Evolutionary conservation across 2,797 vertebrate genomes (phyloP), one percentile per base, ranked within the genome.

Genomic region (Crenichthys baileyi): DNA sequence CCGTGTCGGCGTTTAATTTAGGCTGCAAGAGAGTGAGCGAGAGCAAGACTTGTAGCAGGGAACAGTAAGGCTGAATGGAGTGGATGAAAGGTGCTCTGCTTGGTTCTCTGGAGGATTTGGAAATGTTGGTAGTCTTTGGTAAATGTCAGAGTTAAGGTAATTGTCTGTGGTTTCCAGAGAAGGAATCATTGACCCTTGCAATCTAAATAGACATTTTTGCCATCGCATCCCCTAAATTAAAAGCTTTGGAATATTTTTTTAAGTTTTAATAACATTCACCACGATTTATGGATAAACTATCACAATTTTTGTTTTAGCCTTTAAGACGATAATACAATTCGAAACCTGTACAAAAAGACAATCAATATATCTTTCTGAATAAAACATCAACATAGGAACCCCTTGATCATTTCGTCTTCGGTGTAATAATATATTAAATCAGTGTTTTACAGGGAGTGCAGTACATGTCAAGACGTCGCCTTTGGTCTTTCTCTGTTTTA

Each of bases 401-500:
- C 22, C 36, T 41, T 67, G 20, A 36, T 20, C 6, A 63, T 36
- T 63, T 36, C 20, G 5, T 7, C 29, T 63, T 31, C 20, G 29
- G 8, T 63, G 36, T 36, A 63, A 31, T 61, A 8, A 6, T 36
- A 9, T 20, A 36, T 8, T 63, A 15, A 31, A 26, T 29, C 12
- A 61, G 26, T 46, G 44, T 46, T 11, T 7, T 7, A 46, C 5
- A 46, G 44, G 44, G 11, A 46, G 0, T 46, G 44, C 44, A 7
- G 44, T 46, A 46, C 11, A 46, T 11, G 11, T 46, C 44, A 46
- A 46, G 44, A 46, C 11, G 2, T 46, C 11, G 8, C 44, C 44
- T 11, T 46, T 36, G 36, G 3, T 36, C 36, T 36, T 51, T 15
- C 39, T 44, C 5, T 5, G 88, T 90, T 81, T 82, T 82, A 71